These are phyloP conservation scores for Caenorhabditis sp. DNA, from an alignment of 2,888 invertebrate genomes.

Conservation along the genomic window DNA sequence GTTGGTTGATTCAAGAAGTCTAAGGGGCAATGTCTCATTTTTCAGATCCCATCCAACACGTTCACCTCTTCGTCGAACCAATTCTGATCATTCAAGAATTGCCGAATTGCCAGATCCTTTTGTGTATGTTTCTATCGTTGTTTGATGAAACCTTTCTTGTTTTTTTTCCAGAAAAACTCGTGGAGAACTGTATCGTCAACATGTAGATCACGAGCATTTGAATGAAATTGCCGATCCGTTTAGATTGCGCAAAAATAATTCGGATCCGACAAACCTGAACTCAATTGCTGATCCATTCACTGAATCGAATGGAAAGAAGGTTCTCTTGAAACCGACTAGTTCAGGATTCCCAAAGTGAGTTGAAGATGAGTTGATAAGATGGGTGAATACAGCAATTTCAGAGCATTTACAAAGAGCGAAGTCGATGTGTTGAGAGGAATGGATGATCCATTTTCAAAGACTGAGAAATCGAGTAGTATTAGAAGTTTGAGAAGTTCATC, in stretches of 20 bases:
- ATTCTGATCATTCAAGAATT: neutral
- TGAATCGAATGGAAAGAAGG: neutral
- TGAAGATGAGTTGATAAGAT: neutral
- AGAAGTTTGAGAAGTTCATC: slow-evolving; percentile 5
- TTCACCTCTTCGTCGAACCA: neutral
- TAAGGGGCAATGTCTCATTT: neutral
- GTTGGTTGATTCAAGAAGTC: neutral
- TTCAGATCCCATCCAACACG: neutral
- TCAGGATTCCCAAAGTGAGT: neutral
- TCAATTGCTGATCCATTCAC: slow-evolving; percentile 1
- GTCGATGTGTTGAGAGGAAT: neutral
- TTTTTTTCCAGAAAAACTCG: neutral
- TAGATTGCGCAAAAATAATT: neutral
- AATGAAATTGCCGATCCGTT: neutral
- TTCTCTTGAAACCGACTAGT: neutral
- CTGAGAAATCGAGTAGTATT: neutral
- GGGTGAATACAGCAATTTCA: neutral
- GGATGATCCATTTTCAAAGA: neutral
- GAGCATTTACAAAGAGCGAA: neutral
- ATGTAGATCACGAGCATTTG: neutral
- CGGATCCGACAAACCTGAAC: neutral
- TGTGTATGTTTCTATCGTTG: neutral
- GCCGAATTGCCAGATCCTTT: neutral
- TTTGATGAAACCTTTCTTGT: neutral
- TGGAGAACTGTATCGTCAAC: neutral